Conservation (phyloP, 2,113 vertebrate genomes). For the Rhinolophus ferrumequinum region DNA sequence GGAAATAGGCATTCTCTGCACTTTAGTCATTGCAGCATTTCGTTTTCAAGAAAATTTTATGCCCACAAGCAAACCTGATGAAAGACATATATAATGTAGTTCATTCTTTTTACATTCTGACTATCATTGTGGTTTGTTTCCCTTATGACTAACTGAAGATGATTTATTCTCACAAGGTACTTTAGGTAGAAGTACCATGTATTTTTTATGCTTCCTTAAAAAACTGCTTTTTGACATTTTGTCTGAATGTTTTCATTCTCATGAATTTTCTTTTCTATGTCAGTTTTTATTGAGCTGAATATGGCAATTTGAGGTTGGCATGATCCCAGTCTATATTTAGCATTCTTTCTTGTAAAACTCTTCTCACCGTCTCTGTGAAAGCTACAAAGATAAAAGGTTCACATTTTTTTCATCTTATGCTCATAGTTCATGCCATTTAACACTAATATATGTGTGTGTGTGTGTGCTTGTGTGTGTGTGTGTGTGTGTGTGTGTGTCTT, state of each 20-base stretch:
- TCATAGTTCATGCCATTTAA: conserved; percentile 57
- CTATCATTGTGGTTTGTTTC: conserved; percentile 1
- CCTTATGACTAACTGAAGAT: neutral
- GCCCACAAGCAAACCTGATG: neutral
- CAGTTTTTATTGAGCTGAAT: conserved; percentile 68
- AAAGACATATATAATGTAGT: neutral
- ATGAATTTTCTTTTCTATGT: conserved; percentile 21
- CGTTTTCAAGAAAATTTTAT: conserved; percentile 42
- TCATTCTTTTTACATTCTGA: conserved; percentile 45
- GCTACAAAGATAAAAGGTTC: neutral
- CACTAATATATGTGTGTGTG: too few species aligned
- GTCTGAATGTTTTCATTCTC: conserved; percentile 29
- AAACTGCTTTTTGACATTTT: conserved; percentile 52
- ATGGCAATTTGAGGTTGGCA: conserved; percentile 48
- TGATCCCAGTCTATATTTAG: conserved; percentile 54
- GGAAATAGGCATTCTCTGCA: neutral
- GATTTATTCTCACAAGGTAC: conserved; percentile 27
- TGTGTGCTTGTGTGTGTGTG: too few species aligned
- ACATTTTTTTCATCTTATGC: neutral
- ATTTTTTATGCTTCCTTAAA: conserved; percentile 43
- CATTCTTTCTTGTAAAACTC: conserved; percentile 43
- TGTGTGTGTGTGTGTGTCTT: neutral
- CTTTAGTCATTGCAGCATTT: neutral
- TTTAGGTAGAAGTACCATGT: conserved; percentile 57
- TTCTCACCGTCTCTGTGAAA: conserved; percentile 1